Evolutionary conservation across 2,113 vertebrate species (phyloP).

Genomic region (Macquaria australasica): DNA sequence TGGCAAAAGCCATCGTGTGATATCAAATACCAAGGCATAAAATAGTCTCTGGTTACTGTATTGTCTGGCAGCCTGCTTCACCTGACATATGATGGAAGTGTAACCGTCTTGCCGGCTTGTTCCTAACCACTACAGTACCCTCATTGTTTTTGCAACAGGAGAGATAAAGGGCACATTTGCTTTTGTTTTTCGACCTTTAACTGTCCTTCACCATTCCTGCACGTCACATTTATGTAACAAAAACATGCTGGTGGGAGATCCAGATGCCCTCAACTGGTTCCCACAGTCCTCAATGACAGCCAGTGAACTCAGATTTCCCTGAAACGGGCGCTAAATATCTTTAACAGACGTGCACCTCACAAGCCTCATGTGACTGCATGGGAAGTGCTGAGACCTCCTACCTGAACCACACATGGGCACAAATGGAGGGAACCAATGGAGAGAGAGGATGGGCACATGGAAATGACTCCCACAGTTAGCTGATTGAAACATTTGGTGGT

Average conservation of each 20-base stretch:
- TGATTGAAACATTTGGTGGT: constrained; percentile 5
- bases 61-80: background rate
- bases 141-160: constrained; percentile 38
- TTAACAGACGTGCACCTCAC: constrained; percentile 28
- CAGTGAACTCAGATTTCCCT: constrained; percentile 44
- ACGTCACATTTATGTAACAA: constrained; percentile 50
- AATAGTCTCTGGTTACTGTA: background rate
- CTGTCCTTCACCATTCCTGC: constrained; percentile 26
- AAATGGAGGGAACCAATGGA: constrained; percentile 22
- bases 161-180: constrained; percentile 21
- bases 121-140: background rate
- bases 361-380: background rate
- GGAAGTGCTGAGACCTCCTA: constrained; percentile 12
- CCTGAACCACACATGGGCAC: background rate
- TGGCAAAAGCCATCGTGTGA: background rate
- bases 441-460: background rate
- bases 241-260: constrained; percentile 43
- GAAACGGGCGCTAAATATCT: constrained; percentile 26
- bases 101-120: background rate
- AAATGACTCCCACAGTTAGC: background rate
- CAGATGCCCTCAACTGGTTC: constrained; percentile 54
- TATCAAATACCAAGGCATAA: background rate
- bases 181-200: constrained; percentile 59
- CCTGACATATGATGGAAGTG: background rate
- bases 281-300: constrained; percentile 44